Conservation (phyloP, 2,888 invertebrate species). For the Tetragonula carbonaria region DNA sequence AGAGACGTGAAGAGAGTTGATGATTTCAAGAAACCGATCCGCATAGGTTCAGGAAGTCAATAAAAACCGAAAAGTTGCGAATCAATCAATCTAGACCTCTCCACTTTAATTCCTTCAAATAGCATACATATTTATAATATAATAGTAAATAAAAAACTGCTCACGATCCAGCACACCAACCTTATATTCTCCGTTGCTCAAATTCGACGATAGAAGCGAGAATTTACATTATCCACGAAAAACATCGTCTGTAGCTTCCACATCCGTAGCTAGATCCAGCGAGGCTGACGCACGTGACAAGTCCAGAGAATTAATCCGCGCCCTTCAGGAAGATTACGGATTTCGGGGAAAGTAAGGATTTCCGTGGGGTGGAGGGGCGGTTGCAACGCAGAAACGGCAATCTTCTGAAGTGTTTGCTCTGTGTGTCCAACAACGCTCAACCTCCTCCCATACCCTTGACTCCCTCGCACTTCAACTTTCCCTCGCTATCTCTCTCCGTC, state of each 20-base stretch:
- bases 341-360: slow-evolving; percentile 74
- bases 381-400: slow-evolving; percentile 72
- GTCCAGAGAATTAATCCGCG: slow-evolving; percentile 71
- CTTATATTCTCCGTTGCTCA: not conserved
- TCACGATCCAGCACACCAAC: not conserved
- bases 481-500: slow-evolving; percentile 35
- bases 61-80: no score
- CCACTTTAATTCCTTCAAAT: not conserved
- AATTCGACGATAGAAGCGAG: not conserved
- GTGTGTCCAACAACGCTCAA: slow-evolving; percentile 71
- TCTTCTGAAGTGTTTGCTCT: slow-evolving; percentile 75
- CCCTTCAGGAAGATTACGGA: slow-evolving; percentile 74
- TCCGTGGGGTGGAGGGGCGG: slow-evolving; percentile 63
- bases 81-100: no score
- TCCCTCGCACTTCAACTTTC: slow-evolving; percentile 5
- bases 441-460: slow-evolving; percentile 11
- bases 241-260: slow-evolving; percentile 22
- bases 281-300: slow-evolving; percentile 63
- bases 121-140: no score
- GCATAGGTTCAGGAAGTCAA: no score
- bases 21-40: no score
- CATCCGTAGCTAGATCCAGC: not conserved
- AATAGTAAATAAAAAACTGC: not conserved
- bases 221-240: not conserved
- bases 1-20: no score